These are phyloP conservation scores for Cheilinus undulatus DNA, from an alignment of 2,113 vertebrate species.

Conservation along the genomic window DNA sequence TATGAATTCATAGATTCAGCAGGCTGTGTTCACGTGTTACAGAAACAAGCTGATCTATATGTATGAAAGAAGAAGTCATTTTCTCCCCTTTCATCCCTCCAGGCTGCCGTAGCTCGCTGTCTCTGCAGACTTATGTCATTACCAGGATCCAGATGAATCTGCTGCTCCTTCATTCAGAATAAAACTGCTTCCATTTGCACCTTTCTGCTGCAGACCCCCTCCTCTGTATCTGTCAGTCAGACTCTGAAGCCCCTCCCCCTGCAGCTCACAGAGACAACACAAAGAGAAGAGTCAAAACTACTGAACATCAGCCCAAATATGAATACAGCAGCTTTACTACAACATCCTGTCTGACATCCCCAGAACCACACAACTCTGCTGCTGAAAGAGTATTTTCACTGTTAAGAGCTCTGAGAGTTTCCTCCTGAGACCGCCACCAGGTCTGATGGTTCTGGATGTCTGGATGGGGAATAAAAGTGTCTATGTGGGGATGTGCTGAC, in stretches of 20 bases:
- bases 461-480: no score
- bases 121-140: slow-evolving; percentile 14
- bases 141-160: slow-evolving; percentile 14
- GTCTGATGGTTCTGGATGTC: no score
- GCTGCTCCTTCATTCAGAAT: slow-evolving; percentile 18
- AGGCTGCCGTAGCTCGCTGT: not conserved
- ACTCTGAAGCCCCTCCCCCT: not conserved
- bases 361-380: no score
- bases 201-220: slow-evolving; percentile 23
- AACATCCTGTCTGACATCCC: not conserved
- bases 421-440: no score
- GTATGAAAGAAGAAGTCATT: not conserved
- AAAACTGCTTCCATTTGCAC: slow-evolving; percentile 52
- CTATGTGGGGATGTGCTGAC: no score
- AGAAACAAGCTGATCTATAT: slow-evolving; percentile 16
- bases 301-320: not conserved
- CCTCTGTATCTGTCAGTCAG: not conserved
- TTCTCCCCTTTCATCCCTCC: not conserved
- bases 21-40: not conserved
- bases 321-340: not conserved
- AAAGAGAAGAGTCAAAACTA: not conserved
- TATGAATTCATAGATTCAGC: slow-evolving; percentile 14
- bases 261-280: not conserved
- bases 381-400: no score
- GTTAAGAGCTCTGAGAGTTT: no score